Base-by-base conservation (phyloP, 2,888 invertebrate species). In the Mayetiola destructor region DNA sequence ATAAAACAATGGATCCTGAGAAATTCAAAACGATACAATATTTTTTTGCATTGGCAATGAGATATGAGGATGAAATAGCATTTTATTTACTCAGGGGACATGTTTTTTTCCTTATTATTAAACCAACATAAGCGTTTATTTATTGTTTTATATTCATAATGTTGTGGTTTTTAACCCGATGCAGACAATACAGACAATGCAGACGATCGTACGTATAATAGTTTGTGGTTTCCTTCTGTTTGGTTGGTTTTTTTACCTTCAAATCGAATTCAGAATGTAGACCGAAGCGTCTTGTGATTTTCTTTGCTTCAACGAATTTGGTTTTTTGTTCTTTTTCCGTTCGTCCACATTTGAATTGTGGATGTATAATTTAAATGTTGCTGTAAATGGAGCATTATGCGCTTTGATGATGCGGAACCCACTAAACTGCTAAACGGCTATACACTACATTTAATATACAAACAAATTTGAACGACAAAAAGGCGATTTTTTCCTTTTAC, bases 351-450 rank as follows among this genome's bases (percentile, higher is more conserved):
- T 23, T 48, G 48, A 27, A 27, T 48, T 48, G 29, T 16, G 48
- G 23, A 48, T n/a, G 16, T n/a, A 27, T n/a, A 48, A 48, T 48
- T 48, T 5, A 27, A 48, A 23, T 16, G 48, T 16, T 48, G 48
- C 27, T 48, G 48, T 48, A 48, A 48, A 48, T 48, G 48, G 48
- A 27, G 48, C 48, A 48, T 48, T 48, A 48, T 48, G 48, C 48
- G 48, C 48, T 48, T 48, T 48, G 48, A 48, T 48, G 48, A 48
- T 48, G 27, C 48, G 48, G 48, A 48, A 48, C 48, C 48, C 48
- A 48, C 48, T 27, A 23, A 48, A 48, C 48, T 48, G 48, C 48
- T 48, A 48, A 48, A 48, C 48, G 48, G 29, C 48, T 48, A 48
- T 48, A 16, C 27, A 27, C 27, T 16, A 27, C 48, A 48, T 48